Percentiles rank a stretch among this genome's conserved stretches.
Evolutionary conservation across 1,140 invertebrate genomes (phyloP).

Genomic region (Laodelphax striatellus): DNA sequence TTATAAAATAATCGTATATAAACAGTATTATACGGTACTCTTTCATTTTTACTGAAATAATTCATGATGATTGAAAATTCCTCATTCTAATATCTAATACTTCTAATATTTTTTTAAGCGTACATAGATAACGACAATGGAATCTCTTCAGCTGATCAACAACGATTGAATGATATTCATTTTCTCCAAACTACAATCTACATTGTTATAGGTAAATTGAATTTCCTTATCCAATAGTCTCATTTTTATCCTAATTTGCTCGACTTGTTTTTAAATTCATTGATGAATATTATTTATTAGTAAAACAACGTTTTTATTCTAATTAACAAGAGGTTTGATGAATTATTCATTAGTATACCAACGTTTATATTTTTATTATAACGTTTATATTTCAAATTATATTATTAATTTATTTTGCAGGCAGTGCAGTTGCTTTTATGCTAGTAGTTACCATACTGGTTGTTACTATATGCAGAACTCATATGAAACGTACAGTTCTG

Average conservation of each 20-base stretch:
- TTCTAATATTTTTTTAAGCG: background rate
- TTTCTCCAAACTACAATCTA: conserved; percentile 36
- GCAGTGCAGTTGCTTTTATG: conserved; percentile 36
- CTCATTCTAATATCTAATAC: too few relatives aligned
- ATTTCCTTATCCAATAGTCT: background rate
- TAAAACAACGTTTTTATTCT: too few relatives aligned
- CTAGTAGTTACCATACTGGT: conserved; percentile 34
- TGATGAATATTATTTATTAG: too few relatives aligned
- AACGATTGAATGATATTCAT: conserved; percentile 30
- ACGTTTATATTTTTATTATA: background rate
- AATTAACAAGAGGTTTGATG: background rate
- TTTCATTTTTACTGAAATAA: too few relatives aligned
- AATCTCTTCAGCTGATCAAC: conserved; percentile 10
- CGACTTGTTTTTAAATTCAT: too few relatives aligned
- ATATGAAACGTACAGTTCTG: conserved; percentile 30
- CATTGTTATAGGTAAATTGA: conserved; percentile 31
- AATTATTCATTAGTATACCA: too few relatives aligned
- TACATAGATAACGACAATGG: background rate
- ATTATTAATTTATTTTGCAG: conserved; percentile 17
- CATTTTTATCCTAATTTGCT: background rate
- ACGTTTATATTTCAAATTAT: background rate
- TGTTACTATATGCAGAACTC: conserved; percentile 34
- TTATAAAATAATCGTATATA: too few relatives aligned
- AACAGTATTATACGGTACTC: too few relatives aligned
- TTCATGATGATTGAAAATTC: too few relatives aligned